Conservation (phyloP, 2,113 vertebrate genomes). For the Bucco capensis region DNA sequence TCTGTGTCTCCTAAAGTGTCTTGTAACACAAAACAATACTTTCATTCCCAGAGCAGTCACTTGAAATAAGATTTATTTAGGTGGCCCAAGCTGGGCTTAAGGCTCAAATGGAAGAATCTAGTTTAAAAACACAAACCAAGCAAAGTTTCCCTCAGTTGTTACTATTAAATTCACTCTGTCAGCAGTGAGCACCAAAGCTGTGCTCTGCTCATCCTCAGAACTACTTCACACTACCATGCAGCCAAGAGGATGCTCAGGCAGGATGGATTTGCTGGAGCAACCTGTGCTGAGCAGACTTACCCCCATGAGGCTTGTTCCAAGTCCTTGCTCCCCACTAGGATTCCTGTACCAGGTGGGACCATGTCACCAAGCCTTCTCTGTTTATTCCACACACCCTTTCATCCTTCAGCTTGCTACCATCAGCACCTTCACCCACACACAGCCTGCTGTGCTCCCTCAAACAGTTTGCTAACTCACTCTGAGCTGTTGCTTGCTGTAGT, state of each 20-base stretch:
- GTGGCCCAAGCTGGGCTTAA: background rate
- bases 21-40: background rate
- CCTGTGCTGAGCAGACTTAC: background rate
- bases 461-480: background rate
- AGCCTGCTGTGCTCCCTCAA: background rate
- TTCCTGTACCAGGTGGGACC: background rate
- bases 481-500: background rate
- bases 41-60: background rate
- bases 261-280: background rate
- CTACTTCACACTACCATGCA: background rate
- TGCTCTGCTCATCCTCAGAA: background rate
- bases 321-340: background rate
- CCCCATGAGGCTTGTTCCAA: background rate
- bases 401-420: background rate
- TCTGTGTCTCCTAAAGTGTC: background rate
- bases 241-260: background rate
- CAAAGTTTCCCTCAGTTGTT: background rate
- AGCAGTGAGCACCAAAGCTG: background rate
- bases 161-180: background rate
- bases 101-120: background rate
- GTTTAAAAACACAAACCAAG: background rate
- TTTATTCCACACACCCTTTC: slow-evolving; percentile 39
- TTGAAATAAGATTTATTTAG: background rate
- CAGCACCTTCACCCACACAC: background rate
- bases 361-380: background rate